Conservation (phyloP, 2,797 vertebrate genomes). For the Distichodus sexfasciatus region DNA sequence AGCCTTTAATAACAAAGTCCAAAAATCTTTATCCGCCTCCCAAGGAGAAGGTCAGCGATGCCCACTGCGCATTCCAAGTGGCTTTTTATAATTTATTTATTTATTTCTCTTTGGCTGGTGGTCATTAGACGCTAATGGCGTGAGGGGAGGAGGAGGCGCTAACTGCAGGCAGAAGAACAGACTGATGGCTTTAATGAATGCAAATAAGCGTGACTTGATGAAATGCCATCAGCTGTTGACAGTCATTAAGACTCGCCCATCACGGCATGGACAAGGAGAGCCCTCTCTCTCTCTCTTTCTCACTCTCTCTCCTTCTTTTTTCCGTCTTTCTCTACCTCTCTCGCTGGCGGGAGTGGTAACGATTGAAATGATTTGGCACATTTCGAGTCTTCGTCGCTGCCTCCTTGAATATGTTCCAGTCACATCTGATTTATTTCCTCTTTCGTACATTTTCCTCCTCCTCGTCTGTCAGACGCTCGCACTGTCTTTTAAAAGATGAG, state of each 20-base stretch:
- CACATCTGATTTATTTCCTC: constrained; percentile 60
- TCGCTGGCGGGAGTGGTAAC: constrained; percentile 54
- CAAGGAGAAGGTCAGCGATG: constrained; percentile 20
- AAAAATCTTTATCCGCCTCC: constrained; percentile 26
- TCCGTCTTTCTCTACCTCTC: no score
- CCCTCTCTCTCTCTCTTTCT: constrained; percentile 31
- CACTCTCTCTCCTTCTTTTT: constrained; percentile 9
- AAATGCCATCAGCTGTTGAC: constrained; percentile 61
- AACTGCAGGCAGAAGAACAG: constrained; percentile 34
- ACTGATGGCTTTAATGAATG: constrained; percentile 55
- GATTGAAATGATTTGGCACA: constrained; percentile 64
- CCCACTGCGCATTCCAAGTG: constrained; percentile 6
- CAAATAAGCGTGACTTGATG: constrained; percentile 59
- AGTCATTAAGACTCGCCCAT: constrained; percentile 63
- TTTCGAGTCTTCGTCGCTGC: constrained; percentile 57
- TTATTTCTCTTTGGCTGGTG: not conserved
- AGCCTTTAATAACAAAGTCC: constrained; percentile 26
- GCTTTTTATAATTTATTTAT: no score
- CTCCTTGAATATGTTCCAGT: constrained; percentile 53
- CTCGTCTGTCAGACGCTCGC: constrained; percentile 20
- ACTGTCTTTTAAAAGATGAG: constrained; percentile 34
- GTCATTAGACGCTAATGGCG: constrained; percentile 34
- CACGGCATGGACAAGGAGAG: constrained; percentile 58
- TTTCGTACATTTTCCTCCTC: constrained; percentile 32
- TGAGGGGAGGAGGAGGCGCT: constrained; percentile 24